Percentiles rank a stretch among this genome's conserved stretches.
phyloP scores from a whole-genome alignment of 2,888 invertebrate species.

The Smittia sp. region DNA sequence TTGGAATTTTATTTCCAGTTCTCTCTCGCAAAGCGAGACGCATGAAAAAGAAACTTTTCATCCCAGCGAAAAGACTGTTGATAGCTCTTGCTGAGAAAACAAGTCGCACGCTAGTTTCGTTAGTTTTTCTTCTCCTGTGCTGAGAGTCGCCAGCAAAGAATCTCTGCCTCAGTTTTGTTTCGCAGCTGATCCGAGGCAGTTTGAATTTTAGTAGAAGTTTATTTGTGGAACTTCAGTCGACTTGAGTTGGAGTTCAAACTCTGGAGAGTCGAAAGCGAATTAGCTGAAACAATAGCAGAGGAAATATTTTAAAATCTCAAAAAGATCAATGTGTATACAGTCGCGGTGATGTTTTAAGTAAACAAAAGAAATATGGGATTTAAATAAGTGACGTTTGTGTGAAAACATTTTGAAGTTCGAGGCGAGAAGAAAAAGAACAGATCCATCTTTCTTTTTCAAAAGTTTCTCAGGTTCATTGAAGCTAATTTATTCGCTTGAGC shows the following conservation, averaged over 20 bases:
- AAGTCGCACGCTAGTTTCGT: not conserved
- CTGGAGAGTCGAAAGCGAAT: not conserved
- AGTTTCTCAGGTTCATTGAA: too few relatives aligned
- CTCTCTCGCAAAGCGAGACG: not conserved
- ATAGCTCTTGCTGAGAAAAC: conserved; percentile 4
- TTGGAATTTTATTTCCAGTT: not conserved
- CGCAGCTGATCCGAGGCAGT: conserved; percentile 16
- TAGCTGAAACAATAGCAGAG: too few relatives aligned
- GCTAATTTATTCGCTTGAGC: too few relatives aligned
- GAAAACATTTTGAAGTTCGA: too few relatives aligned
- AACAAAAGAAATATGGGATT: conserved; percentile 12
- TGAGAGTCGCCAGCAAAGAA: not conserved
- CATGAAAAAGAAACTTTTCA: not conserved
- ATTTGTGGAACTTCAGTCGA: not conserved
- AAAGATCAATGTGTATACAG: not conserved
- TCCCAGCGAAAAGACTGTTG: conserved; percentile 22
- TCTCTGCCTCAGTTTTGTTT: conserved; percentile 1
- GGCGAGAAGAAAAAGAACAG: too few relatives aligned
- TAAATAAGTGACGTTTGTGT: too few relatives aligned
- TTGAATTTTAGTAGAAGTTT: not conserved
- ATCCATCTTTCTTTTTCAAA: too few relatives aligned
- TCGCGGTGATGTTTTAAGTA: not conserved
- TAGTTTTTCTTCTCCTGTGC: not conserved
- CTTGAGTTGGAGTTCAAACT: not conserved
- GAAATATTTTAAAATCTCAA: not conserved